A percentile compares a stretch with the other conserved stretches of the same genome.
Evolutionary conservation across 2,888 invertebrate species (phyloP).

Genomic region (Heliconius sara): DNA sequence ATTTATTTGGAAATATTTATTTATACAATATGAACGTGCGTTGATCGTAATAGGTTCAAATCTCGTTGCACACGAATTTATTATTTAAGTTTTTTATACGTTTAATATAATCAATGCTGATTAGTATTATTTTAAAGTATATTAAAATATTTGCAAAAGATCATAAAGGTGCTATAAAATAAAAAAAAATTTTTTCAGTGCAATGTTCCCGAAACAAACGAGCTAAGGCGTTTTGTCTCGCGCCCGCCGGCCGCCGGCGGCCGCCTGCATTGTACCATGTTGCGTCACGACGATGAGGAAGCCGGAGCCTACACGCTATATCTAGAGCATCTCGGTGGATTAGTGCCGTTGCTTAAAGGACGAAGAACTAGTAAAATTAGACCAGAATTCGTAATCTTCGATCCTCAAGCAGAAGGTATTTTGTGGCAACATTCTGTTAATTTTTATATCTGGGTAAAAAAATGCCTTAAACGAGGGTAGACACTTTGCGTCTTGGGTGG

Average conservation of each 20-base stretch:
- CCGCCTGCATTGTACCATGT: slow-evolving; percentile 98
- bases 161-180: background rate
- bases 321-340: slow-evolving; percentile 97
- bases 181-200: slow-evolving; percentile 85
- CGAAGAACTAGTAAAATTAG: slow-evolving; percentile 97
- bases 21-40: no score
- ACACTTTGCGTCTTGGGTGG: background rate
- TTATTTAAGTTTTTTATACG: background rate
- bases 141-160: background rate
- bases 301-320: slow-evolving; percentile 94
- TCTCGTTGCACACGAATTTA: background rate
- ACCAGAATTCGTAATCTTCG: slow-evolving; percentile 98
- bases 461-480: no score
- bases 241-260: slow-evolving; percentile 92
- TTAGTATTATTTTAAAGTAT: background rate
- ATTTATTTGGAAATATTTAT: no score
- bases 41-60: no score
- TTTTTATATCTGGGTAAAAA: no score
- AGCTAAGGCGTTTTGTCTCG: slow-evolving; percentile 96
- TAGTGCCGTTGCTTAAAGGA: slow-evolving; percentile 97
- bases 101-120: background rate
- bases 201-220: slow-evolving; percentile 95
- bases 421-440: slow-evolving; percentile 69
- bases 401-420: slow-evolving; percentile 92
- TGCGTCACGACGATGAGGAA: slow-evolving; percentile 94